These are phyloP conservation scores for Turnix velox DNA, from an alignment of 2,113 vertebrate genomes.

Conservation along the genomic window DNA sequence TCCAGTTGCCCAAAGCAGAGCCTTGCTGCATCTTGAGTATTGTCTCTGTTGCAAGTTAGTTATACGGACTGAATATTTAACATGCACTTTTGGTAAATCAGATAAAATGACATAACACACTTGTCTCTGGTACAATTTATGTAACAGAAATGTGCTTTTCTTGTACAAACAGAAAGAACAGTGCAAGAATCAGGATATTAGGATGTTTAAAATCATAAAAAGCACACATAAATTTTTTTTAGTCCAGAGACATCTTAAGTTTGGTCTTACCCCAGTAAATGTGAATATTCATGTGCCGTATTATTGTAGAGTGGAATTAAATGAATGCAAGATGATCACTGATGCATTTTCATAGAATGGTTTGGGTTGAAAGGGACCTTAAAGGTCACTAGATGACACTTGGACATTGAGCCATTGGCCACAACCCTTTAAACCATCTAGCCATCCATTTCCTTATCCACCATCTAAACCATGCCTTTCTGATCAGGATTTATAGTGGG, in stretches of 20 bases:
- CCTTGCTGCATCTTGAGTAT: slow-evolving; percentile 41
- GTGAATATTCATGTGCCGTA: background rate
- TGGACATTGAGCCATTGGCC: too few species aligned
- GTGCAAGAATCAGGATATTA: background rate
- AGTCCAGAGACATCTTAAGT: background rate
- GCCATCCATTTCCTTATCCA: too few species aligned
- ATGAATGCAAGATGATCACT: background rate
- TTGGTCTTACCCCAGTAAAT: background rate
- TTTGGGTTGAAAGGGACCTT: too few species aligned
- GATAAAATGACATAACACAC: slow-evolving; percentile 10
- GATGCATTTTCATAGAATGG: background rate
- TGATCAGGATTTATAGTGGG: too few species aligned
- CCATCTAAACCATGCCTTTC: too few species aligned
- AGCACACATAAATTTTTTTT: background rate
- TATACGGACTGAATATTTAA: slow-evolving; percentile 56
- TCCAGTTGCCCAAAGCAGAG: slow-evolving; percentile 24
- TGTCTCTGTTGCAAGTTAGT: slow-evolving; percentile 57
- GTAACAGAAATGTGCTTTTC: background rate
- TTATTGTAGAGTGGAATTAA: background rate
- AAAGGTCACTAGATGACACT: too few species aligned
- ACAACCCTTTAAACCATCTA: too few species aligned
- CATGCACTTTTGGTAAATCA: slow-evolving; percentile 32
- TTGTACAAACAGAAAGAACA: background rate
- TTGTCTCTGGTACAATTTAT: background rate
- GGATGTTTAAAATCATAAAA: background rate